A percentile compares a stretch with the other conserved stretches of the same genome.
phyloP scores from a whole-genome alignment of 2,888 invertebrate species.

The Penaeus monodon region DNA sequence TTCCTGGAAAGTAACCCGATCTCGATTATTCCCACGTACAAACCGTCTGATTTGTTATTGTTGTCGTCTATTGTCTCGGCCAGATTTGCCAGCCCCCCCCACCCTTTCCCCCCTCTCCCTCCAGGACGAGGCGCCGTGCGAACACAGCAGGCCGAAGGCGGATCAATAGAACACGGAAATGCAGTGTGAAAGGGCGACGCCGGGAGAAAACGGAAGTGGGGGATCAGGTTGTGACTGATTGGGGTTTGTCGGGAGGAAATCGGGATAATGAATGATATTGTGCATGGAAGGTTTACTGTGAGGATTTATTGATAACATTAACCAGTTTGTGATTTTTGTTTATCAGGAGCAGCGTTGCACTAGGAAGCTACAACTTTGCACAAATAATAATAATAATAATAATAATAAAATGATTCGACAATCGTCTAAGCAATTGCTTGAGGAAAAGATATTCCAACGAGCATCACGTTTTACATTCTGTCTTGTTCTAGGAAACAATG shows the following conservation, averaged over 20 bases:
- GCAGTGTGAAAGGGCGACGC: constrained; percentile 29
- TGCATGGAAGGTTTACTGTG: too few species aligned
- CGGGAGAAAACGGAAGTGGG: not conserved
- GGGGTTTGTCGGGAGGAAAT: not conserved
- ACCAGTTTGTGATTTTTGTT: too few species aligned
- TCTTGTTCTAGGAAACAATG: too few species aligned
- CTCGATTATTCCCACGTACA: constrained; percentile 33
- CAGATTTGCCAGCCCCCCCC: not conserved
- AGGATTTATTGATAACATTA: too few species aligned
- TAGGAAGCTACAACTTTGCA: too few species aligned
- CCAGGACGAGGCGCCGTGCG: constrained; percentile 29
- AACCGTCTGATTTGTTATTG: constrained; percentile 44
- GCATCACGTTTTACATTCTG: too few species aligned
- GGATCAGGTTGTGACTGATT: not conserved
- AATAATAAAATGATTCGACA: too few species aligned
- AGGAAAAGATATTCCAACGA: too few species aligned
- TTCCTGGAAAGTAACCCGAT: constrained; percentile 16
- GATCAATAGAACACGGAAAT: constrained; percentile 28
- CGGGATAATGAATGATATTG: not conserved
- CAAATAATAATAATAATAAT: too few species aligned
- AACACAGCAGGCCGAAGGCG: constrained; percentile 28
- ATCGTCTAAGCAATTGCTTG: too few species aligned
- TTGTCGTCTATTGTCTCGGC: constrained; percentile 17
- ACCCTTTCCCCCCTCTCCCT: not conserved
- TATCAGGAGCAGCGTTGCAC: too few species aligned